Evolutionary conservation across 1,140 invertebrate species (phyloP), one percentile per base, ranked within the genome.

Genomic region (Scaptomyza hsui): DNA sequence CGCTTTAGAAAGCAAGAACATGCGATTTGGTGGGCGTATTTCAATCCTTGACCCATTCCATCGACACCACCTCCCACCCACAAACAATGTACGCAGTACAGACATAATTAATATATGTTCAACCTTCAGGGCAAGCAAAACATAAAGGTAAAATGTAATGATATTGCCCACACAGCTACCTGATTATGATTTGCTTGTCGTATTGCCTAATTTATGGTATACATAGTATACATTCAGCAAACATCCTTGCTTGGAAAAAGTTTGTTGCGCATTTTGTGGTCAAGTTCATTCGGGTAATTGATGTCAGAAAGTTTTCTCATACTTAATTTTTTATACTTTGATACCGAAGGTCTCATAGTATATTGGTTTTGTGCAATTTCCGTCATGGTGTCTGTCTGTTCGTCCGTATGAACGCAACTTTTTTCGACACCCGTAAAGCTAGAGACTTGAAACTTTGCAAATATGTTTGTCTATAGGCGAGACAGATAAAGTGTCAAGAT

Each of bases 161-260:
- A 41, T 48, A 41, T 41, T 47, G 10, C 18, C 7, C 44, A 21
- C 55, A 37, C n/a, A 13, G 15, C 32, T 52, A 52, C 53, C 70
- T 62, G 49, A 79, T 79, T 79, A 79, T 71, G 64, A 75, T 71
- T 59, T 57, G 15, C 39, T 13, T 52, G 41, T 41, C 42, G 24
- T 68, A 21, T 32, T 60, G 59, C 39, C 49, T 57, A 57, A 75
- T 79, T 79, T 75, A 79, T 71, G 55, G 45, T 16, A 6, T n/a
- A 35, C 39, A 57, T 75, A n/a, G 76, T 79, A n/a, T n/a, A n/a
- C 60, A 64, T 79, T 79, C 49, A 57, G 7, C 6, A 0, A 15
- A 37, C 18, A 60, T 44, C 32, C 49, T 37, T 55, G 57, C 16
- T 37, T 15, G 7, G 24, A 2, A 19, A 12, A 12, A 15, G n/a